Base-by-base conservation (phyloP, 2,888 invertebrate species). In the Crocallis elinguaria region DNA sequence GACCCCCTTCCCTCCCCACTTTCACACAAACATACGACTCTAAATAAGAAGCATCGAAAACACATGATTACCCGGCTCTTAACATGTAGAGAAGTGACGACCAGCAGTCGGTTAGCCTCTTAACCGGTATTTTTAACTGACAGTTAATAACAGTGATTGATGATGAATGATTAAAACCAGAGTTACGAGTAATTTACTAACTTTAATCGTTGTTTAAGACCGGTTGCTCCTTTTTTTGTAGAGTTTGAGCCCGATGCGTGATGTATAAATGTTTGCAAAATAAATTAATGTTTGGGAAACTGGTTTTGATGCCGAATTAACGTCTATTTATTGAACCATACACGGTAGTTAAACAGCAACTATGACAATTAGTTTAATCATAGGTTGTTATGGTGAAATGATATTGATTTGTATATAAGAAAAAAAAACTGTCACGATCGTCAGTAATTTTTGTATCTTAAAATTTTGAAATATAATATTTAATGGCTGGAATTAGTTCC, bases 121-220 rank as follows among this genome's bases (percentile, higher is more conserved):
- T 54, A 49, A 43, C 53, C 53, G 38, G 43, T 43, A 33, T 38
- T 39, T 49, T 49, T 44, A 30, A 52, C 59, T 49, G 64, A 56
- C 58, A 52, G 48, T 37, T 58, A 58, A 60, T 64, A 60, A 60
- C 45, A 42, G 36, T 62, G 64, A 64, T 60, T 64, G 56, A 64
- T 64, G 46, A 42, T 3, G 17, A 25, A 54, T 49, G 42, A 43
- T 49, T 38, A 54, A 54, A 48, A 43, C 48, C 45, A 25, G 39
- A 32, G 41, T 30, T 30, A 14, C 36, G 25, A 29, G 41, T 37
- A 46, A 21, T 44, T 33, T 43, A 43, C 14, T 16, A 52, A 39
- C 41, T 36, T 39, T 45, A 46, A 52, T 52, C 52, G 46, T 29
- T 49, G 53, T 39, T 43, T 54, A 54, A 54, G 48, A 54, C 53